Evolutionary conservation across 1,140 invertebrate genomes (phyloP), one percentile per base, ranked within the genome.

Genomic region (Oreohelix idahoensis): DNA sequence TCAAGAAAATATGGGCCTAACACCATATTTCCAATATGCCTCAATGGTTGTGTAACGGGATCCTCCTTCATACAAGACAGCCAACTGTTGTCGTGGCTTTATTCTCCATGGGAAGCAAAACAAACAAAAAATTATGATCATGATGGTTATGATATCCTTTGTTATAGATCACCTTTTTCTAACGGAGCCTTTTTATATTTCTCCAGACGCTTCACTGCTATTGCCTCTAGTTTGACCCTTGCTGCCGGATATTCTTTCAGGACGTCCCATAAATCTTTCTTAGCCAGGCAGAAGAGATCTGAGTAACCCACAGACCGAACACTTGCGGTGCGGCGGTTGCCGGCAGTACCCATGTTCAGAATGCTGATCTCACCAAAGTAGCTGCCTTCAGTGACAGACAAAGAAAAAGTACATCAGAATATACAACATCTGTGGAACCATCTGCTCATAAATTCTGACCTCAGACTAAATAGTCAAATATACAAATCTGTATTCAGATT

Each of bases 281-380:
- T 99, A 91, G 97, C 98, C 75, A 99, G 95, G 88, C 99, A 98
- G 94, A 99, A 99, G 83, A 99, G 94, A 93, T 99, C 98, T 89
- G 97, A 98, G 94, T 99, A 99, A 84, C 98, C 98, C 71, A 99
- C 98, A 51, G 98, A 99, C 86, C 97, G 95, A 83, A 99, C 98
- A 17, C 91, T 92, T 79, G 92, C 91, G n/a, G 90, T 92, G 66
- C 91, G 85, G 92, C 98, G 95, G 94, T 99, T 99, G 91, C 98
- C 98, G 95, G 97, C 97, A 91, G 97, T 98, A 93, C 98, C 98
- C 97, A 99, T 99, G 95, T 99, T 99, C 92, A 99, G 95, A 94
- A 99, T 99, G 94, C 97, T 98, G 94, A 99, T 99, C 95, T 99
- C 98, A 88, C 98, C 98, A 94, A 99, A 99, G 95, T 99, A 99